These are phyloP conservation scores for Dipus sagitta DNA, from an alignment of 2,797 vertebrate species.

Conservation along the genomic window DNA sequence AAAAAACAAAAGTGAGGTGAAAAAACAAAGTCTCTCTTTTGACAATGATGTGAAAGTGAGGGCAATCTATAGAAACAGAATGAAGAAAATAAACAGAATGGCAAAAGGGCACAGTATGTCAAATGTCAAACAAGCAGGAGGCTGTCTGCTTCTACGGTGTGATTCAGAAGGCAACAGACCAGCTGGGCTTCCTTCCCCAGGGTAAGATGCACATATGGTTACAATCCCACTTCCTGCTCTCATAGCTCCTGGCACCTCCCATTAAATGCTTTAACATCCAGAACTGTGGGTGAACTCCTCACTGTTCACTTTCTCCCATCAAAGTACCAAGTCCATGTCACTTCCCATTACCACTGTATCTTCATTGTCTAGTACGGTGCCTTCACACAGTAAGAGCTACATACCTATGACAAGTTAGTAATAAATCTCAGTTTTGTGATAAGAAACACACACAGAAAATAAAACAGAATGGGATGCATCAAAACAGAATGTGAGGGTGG, in stretches of 20 bases:
- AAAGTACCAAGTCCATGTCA: not conserved
- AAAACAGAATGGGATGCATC: not conserved
- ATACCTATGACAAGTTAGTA: conserved; percentile 15
- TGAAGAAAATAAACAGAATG: not conserved
- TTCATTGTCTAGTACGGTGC: not conserved
- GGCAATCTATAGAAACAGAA: too few species aligned
- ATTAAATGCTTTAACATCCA: not conserved
- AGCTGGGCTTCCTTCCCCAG: conserved; percentile 22
- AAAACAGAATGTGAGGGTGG: not conserved
- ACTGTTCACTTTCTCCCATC: not conserved
- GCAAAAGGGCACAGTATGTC: not conserved
- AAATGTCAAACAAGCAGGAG: conserved; percentile 36
- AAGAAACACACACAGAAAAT: conserved; percentile 8
- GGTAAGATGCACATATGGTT: not conserved
- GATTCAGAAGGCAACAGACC: not conserved
- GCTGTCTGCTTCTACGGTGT: conserved; percentile 12
- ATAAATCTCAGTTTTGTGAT: not conserved
- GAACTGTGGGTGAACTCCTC: not conserved
- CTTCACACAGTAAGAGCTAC: conserved; percentile 10
- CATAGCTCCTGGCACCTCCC: not conserved
- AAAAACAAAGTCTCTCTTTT: not conserved
- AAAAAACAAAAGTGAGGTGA: not conserved
- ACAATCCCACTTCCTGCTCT: not conserved
- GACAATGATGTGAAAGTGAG: not conserved
- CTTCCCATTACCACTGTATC: not conserved